These are phyloP conservation scores for Rhorus exstirpatorius DNA, from an alignment of 2,888 invertebrate genomes.

Conservation along the genomic window DNA sequence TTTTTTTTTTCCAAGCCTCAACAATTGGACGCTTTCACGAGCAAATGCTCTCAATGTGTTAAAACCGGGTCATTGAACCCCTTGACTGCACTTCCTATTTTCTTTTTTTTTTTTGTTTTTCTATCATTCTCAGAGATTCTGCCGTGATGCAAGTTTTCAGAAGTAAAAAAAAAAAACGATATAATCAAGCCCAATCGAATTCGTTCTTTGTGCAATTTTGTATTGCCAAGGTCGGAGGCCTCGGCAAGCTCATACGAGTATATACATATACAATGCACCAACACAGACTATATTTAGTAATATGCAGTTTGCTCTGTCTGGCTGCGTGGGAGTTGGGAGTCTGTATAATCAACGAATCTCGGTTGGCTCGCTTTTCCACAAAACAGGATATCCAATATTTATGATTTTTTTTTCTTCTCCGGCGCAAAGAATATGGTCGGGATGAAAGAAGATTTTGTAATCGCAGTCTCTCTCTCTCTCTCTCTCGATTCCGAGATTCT, in stretches of 20 bases:
- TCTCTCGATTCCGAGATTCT: too few species aligned
- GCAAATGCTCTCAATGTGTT: slow-evolving; percentile 19
- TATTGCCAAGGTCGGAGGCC: slow-evolving; percentile 59
- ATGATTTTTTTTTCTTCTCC: slow-evolving; percentile 16
- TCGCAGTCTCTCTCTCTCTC: too few species aligned
- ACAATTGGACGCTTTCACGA: slow-evolving; percentile 53
- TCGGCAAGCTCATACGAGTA: slow-evolving; percentile 28
- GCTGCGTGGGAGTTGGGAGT: slow-evolving; percentile 52
- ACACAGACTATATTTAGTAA: slow-evolving; percentile 69
- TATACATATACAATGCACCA: slow-evolving; percentile 11
- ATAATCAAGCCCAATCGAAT: background rate
- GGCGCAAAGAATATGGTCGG: background rate
- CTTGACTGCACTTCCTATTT: background rate
- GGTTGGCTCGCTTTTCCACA: slow-evolving; percentile 59
- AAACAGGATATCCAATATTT: slow-evolving; percentile 60
- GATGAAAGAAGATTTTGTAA: too few species aligned
- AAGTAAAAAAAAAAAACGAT: slow-evolving; percentile 5
- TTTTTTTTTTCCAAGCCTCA: slow-evolving; percentile 37
- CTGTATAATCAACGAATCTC: slow-evolving; percentile 64
- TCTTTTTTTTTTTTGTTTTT: background rate
- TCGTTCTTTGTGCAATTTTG: slow-evolving; percentile 41
- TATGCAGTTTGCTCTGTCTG: slow-evolving; percentile 68
- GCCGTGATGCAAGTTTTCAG: background rate
- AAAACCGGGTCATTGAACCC: slow-evolving; percentile 27
- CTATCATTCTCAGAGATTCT: background rate